These are phyloP conservation scores for Drosophila nigromelanica DNA, from an alignment of 1,140 invertebrate species.

Conservation along the genomic window DNA sequence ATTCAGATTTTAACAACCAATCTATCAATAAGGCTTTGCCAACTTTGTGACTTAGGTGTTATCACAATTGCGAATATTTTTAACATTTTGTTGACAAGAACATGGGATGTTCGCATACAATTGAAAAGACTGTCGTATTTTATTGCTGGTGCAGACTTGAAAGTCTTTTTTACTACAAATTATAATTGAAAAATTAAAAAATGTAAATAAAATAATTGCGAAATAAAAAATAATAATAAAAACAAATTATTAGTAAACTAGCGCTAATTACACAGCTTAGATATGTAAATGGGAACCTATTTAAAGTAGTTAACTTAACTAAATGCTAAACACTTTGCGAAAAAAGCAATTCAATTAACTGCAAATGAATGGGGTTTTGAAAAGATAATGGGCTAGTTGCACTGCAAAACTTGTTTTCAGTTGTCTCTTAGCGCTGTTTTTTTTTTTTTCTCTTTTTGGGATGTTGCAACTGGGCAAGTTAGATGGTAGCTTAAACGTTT, in stretches of 20 bases:
- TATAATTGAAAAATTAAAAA: neutral
- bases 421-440: neutral
- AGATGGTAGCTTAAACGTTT: conserved; percentile 12
- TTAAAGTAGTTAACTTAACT: conserved; percentile 4
- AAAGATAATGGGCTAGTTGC: conserved; percentile 39
- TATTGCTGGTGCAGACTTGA: too few species aligned
- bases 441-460: neutral
- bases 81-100: too few species aligned
- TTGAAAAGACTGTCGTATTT: too few species aligned
- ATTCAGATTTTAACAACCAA: too few species aligned
- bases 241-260: neutral
- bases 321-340: conserved; percentile 27
- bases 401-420: conserved; percentile 25
- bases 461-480: conserved; percentile 16
- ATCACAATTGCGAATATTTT: too few species aligned
- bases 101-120: too few species aligned
- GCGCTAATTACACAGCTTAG: neutral
- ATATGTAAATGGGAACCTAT: conserved; percentile 8
- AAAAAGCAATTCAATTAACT: conserved; percentile 38
- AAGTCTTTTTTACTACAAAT: neutral
- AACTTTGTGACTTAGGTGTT: too few species aligned
- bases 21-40: too few species aligned
- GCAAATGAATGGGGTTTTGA: conserved; percentile 31
- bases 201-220: conserved; percentile 1
- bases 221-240: neutral